Evolutionary conservation across 1,140 invertebrate genomes (phyloP), one percentile per base, ranked within the genome.

Genomic region (Chironomus striatipennis): DNA sequence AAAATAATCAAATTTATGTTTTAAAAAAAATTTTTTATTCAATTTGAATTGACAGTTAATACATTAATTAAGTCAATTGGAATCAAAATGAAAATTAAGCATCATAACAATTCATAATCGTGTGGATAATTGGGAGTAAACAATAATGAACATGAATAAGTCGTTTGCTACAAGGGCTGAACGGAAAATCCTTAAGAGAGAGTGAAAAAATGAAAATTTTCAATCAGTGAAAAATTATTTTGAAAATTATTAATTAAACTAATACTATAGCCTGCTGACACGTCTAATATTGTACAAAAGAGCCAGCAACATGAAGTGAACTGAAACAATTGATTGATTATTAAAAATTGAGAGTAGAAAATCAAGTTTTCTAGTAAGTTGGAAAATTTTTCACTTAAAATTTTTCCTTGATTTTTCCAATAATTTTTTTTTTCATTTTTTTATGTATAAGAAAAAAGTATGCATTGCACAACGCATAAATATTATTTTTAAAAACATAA

Each of bases 331-430:
- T 57, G 12, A n/a, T 57, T 57, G 24, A 34, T 34, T 34, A 34
- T 34, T 34, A 5, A 34, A 34, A 34, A 34, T 57, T 57, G 47
- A n/a, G 47, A n/a, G 47, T 4, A 57, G 47, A 57, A 57, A 57
- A 57, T 57, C 47, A 57, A 57, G n/a, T 57, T 57, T 57, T 57
- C 47, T 57, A 57, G 47, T 57, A 57, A 57, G 47, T 57, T 34
- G 24, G 47, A 57, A 57, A 57, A 57, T 12, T 57, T 47, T 57
- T 15, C 12, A 34, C n/a, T 34, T 34, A 34, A 34, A 34, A 34
- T 34, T 57, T 57, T 57, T 15, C 47, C 12, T n/a, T n/a, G n/a
- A 47, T 3, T 47, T 47, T 47, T 47, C 43, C 12, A 57, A 57
- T 57, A n/a, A n/a, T n/a, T 5, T 15, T n/a, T n/a, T n/a, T n/a